Base-by-base conservation (phyloP, 2,888 invertebrate species). In the Chesias legatella region DNA sequence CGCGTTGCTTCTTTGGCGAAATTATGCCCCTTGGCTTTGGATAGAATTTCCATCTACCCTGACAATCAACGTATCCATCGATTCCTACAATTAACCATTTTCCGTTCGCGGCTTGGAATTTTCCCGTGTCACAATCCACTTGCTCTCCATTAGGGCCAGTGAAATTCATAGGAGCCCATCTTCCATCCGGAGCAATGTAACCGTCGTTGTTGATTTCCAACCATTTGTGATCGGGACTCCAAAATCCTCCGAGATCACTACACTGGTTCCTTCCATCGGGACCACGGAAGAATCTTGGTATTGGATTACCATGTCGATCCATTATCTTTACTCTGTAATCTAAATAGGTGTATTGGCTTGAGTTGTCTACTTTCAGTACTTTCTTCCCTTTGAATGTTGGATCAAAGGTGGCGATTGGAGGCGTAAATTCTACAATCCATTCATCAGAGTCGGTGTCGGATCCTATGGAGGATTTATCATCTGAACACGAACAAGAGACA, bases 341-440 rank as follows among this genome's bases (percentile, higher is more conserved):
- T 36, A 80, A 57, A 53, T 81, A 84, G 0, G 72, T 60, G 50
- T 86, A 88, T 42, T 88, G 86, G 32, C 62, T 64, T n/a, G 51
- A 33, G 41, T 52, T 67, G 10, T 84, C 81, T 1, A 40, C 43
- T 53, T 58, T 70, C 0, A 48, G 0, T 10, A 77, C 31, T 60
- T 79, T 84, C 53, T 79, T 82, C 1, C 51, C 46, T 52, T 77
- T 79, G 41, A 50, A 70, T 8, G 62, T 61, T 1, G 81, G 81
- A 54, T 81, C 71, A 45, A 69, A 88, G 7, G 51, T 58, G 10
- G 85, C 86, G 39, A 59, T 75, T 0, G 88, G 86, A 5, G 88
- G 86, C n/a, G 86, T 88, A 47, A 88, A 85, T 52, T 88, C 86
- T 9, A 89, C 64, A 23, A 82, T 53, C 88, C 88, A 89, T 60